These are phyloP conservation scores for Parazoanthus atlanticus DNA, from an alignment of 92 coral and sea anemone species.

Conservation along the genomic window DNA sequence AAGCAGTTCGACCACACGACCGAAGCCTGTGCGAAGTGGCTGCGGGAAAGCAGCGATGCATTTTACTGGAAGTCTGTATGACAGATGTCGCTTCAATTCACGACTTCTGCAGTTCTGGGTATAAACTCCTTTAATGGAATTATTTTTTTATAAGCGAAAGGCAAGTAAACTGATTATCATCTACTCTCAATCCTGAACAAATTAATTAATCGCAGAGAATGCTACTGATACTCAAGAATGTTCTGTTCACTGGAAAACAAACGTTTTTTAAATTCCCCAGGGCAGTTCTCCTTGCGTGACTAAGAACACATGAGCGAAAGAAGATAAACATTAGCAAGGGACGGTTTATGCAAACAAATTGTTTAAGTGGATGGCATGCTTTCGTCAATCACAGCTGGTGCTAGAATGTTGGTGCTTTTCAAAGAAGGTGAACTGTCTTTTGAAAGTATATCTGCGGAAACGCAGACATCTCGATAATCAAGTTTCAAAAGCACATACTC, in stretches of 20 bases:
- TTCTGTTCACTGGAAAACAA: background rate
- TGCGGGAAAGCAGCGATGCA: slow-evolving; percentile 31
- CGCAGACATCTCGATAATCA: too few species aligned
- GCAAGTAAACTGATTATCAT: background rate
- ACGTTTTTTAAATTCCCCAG: background rate
- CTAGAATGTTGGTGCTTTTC: too few species aligned
- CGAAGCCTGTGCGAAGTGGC: slow-evolving; percentile 26
- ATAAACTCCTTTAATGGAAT: too few species aligned
- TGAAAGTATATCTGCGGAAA: too few species aligned
- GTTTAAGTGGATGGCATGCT: background rate
- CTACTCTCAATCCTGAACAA: background rate
- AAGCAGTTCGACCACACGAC: background rate
- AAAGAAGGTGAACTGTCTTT: too few species aligned
- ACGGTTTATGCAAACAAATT: too few species aligned
- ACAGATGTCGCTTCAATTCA: background rate
- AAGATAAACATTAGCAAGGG: background rate
- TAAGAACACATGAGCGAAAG: background rate
- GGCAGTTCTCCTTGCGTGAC: background rate
- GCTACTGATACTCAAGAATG: background rate
- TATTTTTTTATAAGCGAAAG: background rate
- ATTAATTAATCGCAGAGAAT: background rate
- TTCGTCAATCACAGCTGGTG: too few species aligned
- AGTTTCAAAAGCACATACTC: too few species aligned
- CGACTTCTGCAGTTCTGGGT: background rate
- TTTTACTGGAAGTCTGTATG: slow-evolving; percentile 35